phyloP scores from a whole-genome alignment of 2,888 invertebrate species.

The Mesorhabditis sp. region DNA sequence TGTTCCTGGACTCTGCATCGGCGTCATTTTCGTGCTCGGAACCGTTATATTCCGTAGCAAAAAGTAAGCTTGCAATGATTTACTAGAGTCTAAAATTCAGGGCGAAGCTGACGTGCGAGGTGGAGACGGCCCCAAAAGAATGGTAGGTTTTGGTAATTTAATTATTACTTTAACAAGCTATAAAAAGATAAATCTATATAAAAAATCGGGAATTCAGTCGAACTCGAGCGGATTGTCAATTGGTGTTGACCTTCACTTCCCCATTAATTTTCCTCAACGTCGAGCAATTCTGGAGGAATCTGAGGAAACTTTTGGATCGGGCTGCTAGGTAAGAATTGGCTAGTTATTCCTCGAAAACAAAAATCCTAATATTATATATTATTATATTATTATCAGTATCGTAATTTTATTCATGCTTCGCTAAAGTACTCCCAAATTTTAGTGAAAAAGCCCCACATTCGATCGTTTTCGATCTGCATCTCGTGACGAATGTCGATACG shows the following conservation, averaged over 20 bases:
- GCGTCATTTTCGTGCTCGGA: not conserved
- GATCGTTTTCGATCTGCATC: not conserved
- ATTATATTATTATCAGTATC: too few species aligned
- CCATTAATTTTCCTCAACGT: slow-evolving; percentile 1
- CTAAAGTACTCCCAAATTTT: too few species aligned
- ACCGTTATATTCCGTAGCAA: not conserved
- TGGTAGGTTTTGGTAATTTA: too few species aligned
- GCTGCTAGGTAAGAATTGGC: not conserved
- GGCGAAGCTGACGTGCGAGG: too few species aligned
- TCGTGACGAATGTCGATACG: not conserved
- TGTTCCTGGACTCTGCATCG: not conserved
- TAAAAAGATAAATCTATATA: too few species aligned
- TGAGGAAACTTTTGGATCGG: not conserved
- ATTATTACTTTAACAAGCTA: too few species aligned
- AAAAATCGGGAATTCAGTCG: too few species aligned
- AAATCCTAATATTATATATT: too few species aligned
- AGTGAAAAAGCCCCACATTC: not conserved
- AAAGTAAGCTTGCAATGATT: not conserved
- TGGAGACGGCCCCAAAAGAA: too few species aligned
- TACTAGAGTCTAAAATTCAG: too few species aligned
- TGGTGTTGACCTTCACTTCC: not conserved
- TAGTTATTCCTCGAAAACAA: not conserved
- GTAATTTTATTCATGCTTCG: too few species aligned
- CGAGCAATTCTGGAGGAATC: not conserved
- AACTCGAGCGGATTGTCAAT: too few species aligned